Conservation (phyloP, 1,140 invertebrate species). For the Brachionus rotundiformis region DNA sequence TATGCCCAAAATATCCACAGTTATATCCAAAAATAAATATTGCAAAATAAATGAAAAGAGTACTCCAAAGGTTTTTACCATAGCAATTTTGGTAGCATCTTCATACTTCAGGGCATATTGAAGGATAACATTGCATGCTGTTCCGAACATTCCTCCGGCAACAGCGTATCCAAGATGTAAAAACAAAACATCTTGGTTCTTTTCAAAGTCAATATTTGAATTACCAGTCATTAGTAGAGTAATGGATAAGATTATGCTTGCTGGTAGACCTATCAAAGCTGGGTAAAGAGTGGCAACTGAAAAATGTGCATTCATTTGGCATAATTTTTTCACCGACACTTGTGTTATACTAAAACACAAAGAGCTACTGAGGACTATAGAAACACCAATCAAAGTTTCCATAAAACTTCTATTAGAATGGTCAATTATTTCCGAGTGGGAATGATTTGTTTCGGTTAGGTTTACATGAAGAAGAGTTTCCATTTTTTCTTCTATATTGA, state of each 20-base stretch:
- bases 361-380: background rate
- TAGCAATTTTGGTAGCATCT: conserved; percentile 28
- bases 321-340: conserved; percentile 32
- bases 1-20: background rate
- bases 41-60: conserved; percentile 23
- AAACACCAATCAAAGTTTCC: conserved; percentile 27
- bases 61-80: background rate
- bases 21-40: conserved; percentile 24
- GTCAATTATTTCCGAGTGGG: background rate
- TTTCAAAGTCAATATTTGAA: background rate
- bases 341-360: conserved; percentile 11
- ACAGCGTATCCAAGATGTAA: background rate
- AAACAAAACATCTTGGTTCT: background rate
- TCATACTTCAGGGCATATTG: conserved; percentile 21
- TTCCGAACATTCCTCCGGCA: background rate
- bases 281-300: conserved; percentile 34
- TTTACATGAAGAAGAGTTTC: background rate
- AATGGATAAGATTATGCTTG: background rate
- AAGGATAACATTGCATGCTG: background rate
- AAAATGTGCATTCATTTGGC: conserved; percentile 33
- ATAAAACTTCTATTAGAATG: conserved; percentile 11
- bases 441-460: background rate
- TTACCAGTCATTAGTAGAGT: background rate
- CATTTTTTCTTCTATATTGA: background rate
- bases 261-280: conserved; percentile 29